These are phyloP conservation scores for Pogoniulus pusillus DNA, from an alignment of 2,797 vertebrate genomes.

Conservation along the genomic window DNA sequence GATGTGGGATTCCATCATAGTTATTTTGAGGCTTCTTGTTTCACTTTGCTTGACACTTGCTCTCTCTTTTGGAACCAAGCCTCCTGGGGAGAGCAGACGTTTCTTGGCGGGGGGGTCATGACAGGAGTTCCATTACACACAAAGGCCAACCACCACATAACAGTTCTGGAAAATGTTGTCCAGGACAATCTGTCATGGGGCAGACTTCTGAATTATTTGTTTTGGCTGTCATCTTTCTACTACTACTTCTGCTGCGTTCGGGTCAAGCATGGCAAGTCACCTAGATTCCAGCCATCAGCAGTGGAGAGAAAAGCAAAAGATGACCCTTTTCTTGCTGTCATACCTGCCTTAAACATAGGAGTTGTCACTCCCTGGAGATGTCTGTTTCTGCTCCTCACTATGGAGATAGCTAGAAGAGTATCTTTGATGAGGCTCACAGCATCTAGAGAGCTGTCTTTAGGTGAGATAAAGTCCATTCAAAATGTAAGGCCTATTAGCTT, in stretches of 20 bases:
- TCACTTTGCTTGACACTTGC: conserved; percentile 39
- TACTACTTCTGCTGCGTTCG: background rate
- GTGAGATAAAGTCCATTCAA: background rate
- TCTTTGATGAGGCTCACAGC: background rate
- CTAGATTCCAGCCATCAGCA: background rate
- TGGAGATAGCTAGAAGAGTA: background rate
- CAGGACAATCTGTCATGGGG: background rate
- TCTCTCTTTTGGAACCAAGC: conserved; percentile 42
- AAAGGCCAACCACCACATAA: background rate
- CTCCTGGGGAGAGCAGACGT: conserved; percentile 19
- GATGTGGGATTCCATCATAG: background rate
- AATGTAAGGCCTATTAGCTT: background rate
- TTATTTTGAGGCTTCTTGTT: conserved; percentile 32
- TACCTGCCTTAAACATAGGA: background rate
- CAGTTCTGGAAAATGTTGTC: conserved; percentile 32
- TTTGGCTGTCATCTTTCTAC: background rate
- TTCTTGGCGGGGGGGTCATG: conserved; percentile 15
- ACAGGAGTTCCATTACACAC: conserved; percentile 42
- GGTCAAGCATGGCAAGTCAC: background rate
- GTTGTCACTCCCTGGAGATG: background rate
- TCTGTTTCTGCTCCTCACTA: background rate
- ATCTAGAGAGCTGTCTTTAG: background rate
- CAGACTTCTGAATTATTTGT: background rate
- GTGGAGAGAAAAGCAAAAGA: background rate
- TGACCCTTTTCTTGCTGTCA: background rate